phyloP scores from a whole-genome alignment of 2,113 vertebrate species.

The Microtus ochrogaster region DNA sequence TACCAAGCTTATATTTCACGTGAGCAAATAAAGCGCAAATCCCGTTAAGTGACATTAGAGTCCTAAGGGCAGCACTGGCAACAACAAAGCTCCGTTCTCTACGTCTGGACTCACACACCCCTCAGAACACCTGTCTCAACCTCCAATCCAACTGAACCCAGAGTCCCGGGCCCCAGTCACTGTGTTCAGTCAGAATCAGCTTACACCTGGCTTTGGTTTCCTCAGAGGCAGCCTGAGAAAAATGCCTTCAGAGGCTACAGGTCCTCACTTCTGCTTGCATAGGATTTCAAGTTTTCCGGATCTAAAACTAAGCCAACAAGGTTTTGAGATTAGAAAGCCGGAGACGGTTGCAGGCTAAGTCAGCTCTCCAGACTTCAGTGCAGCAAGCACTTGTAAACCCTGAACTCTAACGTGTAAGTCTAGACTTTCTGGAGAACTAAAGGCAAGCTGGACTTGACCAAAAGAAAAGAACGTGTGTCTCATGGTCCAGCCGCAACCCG shows the following conservation, averaged over 20 bases:
- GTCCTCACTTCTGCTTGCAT: not conserved
- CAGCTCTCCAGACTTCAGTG: not conserved
- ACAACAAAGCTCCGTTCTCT: not conserved
- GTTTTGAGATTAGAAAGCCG: not conserved
- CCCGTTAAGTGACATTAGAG: not conserved
- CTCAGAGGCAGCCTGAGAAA: not conserved
- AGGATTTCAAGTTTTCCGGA: conserved; percentile 47
- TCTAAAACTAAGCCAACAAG: conserved; percentile 22
- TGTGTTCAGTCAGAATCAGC: not conserved
- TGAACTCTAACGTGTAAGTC: not conserved
- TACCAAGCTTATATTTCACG: conserved; percentile 1
- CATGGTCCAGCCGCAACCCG: not conserved
- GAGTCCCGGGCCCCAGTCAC: not conserved
- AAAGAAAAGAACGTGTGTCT: not conserved
- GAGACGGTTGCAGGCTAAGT: not conserved
- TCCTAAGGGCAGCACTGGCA: not conserved
- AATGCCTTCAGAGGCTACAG: not conserved
- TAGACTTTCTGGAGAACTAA: not conserved
- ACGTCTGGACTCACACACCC: not conserved
- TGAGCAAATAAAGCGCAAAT: conserved; percentile 23
- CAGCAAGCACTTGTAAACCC: not conserved
- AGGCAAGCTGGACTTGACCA: not conserved
- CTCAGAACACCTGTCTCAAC: not conserved
- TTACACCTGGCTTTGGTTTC: not conserved
- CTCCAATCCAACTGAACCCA: not conserved